These are phyloP conservation scores for Mesorhabditis sp. DNA, from an alignment of 2,888 invertebrate genomes.

Conservation along the genomic window DNA sequence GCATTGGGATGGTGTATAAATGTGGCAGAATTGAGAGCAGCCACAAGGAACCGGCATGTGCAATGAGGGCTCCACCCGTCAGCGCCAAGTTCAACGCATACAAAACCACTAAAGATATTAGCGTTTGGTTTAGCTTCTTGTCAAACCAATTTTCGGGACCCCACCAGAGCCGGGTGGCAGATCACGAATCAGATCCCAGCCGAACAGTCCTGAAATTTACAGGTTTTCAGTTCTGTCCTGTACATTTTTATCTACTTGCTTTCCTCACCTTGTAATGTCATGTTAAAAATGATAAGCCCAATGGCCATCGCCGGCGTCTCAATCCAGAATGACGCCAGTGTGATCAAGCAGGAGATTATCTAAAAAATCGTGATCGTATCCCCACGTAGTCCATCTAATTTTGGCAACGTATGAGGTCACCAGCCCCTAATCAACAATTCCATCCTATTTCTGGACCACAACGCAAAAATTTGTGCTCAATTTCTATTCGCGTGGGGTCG, in stretches of 20 bases:
- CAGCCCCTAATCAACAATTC: not conserved
- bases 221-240: not conserved
- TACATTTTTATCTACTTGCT: not conserved
- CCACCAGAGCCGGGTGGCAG: conserved; percentile 53
- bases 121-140: not conserved
- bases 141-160: conserved; percentile 43
- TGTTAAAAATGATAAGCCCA: conserved; percentile 34
- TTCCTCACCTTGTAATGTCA: conserved; percentile 33
- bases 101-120: conserved; percentile 22
- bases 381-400: no score
- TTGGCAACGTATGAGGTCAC: no score
- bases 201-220: conserved; percentile 32
- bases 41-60: conserved; percentile 9
- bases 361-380: conserved; percentile 17
- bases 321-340: conserved; percentile 47
- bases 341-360: conserved; percentile 38
- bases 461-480: not conserved
- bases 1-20: not conserved
- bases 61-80: conserved; percentile 15
- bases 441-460: not conserved
- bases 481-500: no score
- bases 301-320: conserved; percentile 30
- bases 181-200: conserved; percentile 42
- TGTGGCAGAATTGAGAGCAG: conserved; percentile 13
- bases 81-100: conserved; percentile 29